Conservation (phyloP, 2,888 invertebrate genomes). For the Sarcophaga rosellei region DNA sequence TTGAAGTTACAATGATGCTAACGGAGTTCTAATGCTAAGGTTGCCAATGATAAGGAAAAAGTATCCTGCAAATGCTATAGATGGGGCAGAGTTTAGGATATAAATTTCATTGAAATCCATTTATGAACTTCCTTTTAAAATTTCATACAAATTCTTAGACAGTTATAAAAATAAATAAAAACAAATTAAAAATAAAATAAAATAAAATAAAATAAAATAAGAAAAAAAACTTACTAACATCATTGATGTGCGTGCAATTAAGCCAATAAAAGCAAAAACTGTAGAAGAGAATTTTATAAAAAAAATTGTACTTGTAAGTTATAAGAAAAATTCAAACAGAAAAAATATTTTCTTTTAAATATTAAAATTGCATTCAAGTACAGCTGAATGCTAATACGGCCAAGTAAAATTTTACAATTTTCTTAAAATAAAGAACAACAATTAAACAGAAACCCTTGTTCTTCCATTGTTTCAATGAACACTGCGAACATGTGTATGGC, state of each 20-base stretch:
- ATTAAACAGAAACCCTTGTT: too few relatives aligned
- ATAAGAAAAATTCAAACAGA: not conserved
- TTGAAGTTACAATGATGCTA: too few relatives aligned
- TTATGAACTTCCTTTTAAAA: not conserved
- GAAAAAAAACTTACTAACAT: not conserved
- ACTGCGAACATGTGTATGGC: not conserved
- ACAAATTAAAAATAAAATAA: not conserved
- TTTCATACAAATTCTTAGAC: conserved; percentile 9
- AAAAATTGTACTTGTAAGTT: not conserved
- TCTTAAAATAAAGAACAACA: too few relatives aligned
- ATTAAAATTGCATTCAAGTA: not conserved
- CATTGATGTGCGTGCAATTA: too few relatives aligned
- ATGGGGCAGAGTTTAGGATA: too few relatives aligned
- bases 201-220: not conserved
- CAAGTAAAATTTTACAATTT: too few relatives aligned
- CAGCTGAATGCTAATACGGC: not conserved
- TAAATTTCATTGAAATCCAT: too few relatives aligned
- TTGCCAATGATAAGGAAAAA: too few relatives aligned
- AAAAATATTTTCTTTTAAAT: not conserved
- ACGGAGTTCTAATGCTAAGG: too few relatives aligned
- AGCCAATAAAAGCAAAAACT: not conserved
- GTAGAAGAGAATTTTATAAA: not conserved
- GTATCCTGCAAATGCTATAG: too few relatives aligned
- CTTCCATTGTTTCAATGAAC: too few relatives aligned
- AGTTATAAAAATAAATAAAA: not conserved